Evolutionary conservation across 2,888 invertebrate species (phyloP), one percentile per base, ranked within the genome.

Genomic region (Rhyacophila evoluta): DNA sequence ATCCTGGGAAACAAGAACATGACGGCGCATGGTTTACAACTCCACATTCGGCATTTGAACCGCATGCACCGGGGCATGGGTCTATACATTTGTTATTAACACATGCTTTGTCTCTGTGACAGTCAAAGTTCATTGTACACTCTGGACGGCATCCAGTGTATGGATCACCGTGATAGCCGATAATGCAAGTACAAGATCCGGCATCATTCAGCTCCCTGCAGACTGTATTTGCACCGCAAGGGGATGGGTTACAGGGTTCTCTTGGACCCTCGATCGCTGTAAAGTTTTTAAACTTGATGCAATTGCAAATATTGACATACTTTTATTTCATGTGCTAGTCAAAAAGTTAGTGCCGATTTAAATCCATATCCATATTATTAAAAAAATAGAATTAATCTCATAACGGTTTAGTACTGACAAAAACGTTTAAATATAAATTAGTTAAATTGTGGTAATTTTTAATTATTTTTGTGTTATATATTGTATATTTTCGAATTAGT

Each of bases 111-210:
- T 93, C 91, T 83, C 91, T 89, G 83, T 92, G 89, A 85, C 95
- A 95, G 84, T 95, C 95, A 74, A 92, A 92, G 85, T 94, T 95
- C 87, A 94, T 93, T 67, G 94, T 91, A 85, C 95, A 95, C 89
- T 95, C 94, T n/a, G 95, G 95, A 83, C 94, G 91, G 86, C 95
- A 95, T 67, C 94, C 94, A 81, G 90, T 89, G 86, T 94, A 94
- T 33, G 95, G 95, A 87, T 95, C 94, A 72, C 95, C 95, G 83
- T 92, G 91, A 87, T 94, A 95, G 83, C 93, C 93, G 80, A 92
- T 91, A 84, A 93, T 86, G 86, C 95, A 95, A 83, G 92, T 89
- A 87, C 95, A 95, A 83, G 95, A 93, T 84, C 94, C 95, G 83
- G 93, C 94, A 85, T 93, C 93, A 85, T 93, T 92, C 84, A 91